Percentiles rank a stretch among this genome's conserved stretches.
These are phyloP conservation scores for Agriopis marginaria DNA, from an alignment of 2,888 invertebrate species.

Conservation along the genomic window DNA sequence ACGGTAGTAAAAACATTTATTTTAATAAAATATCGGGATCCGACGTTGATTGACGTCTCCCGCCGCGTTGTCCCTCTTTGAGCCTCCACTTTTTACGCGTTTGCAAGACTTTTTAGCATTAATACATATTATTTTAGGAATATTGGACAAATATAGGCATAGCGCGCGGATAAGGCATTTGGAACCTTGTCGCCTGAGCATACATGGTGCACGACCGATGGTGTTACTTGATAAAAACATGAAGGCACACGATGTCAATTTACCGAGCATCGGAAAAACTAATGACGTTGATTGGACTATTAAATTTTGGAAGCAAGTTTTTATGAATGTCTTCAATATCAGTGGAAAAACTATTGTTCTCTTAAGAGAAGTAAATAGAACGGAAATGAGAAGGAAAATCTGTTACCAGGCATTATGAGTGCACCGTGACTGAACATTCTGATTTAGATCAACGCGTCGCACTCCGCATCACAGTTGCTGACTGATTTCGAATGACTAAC, in stretches of 20 bases:
- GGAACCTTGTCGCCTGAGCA: not conserved
- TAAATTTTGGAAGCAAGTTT: not conserved
- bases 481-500: no score
- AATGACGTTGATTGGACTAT: conserved; percentile 6
- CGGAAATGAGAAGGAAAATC: no score
- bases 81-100: conserved; percentile 61
- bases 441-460: no score
- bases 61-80: conserved; percentile 56
- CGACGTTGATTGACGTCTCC: conserved; percentile 70
- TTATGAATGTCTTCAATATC: not conserved
- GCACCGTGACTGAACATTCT: no score
- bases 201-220: not conserved
- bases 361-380: no score
- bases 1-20: conserved; percentile 55
- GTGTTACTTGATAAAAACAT: not conserved
- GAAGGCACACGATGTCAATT: conserved; percentile 3
- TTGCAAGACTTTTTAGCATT: conserved; percentile 39
- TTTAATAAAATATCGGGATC: conserved; percentile 58
- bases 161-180: conserved; percentile 1
- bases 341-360: not conserved
- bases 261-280: not conserved
- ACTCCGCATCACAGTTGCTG: no score
- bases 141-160: conserved; percentile 6
- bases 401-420: no score
- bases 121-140: conserved; percentile 21